These are phyloP conservation scores for Lacanobia oleracea DNA, from an alignment of 2,888 invertebrate species.

Conservation along the genomic window DNA sequence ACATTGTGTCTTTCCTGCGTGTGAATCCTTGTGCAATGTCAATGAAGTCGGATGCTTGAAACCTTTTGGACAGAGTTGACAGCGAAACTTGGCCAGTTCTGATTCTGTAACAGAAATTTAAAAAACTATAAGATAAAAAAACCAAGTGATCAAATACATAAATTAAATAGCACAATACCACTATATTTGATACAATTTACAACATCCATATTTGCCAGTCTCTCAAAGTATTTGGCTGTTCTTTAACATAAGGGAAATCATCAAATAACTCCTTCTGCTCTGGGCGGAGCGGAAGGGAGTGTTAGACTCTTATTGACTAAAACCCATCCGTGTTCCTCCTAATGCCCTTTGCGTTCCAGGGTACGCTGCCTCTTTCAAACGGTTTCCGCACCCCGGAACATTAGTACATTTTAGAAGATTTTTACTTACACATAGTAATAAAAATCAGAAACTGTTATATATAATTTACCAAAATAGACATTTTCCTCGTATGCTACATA, in stretches of 20 bases:
- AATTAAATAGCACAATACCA: neutral
- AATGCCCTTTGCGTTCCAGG: too few relatives aligned
- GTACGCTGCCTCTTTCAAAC: too few relatives aligned
- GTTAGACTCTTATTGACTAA: too few relatives aligned
- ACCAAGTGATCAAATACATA: neutral
- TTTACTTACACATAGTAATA: too few relatives aligned
- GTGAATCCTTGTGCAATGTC: slow-evolving; percentile 91
- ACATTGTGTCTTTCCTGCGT: slow-evolving; percentile 92
- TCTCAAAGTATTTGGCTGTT: neutral
- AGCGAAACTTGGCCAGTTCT: slow-evolving; percentile 91
- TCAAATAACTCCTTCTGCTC: too few relatives aligned
- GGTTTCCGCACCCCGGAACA: too few relatives aligned
- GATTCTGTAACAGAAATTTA: slow-evolving; percentile 84
- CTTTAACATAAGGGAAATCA: too few relatives aligned
- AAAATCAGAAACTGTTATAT: too few relatives aligned
- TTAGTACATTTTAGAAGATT: neutral
- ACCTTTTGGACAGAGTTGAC: slow-evolving; percentile 91
- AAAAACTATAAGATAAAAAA: neutral
- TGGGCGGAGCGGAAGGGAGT: too few relatives aligned
- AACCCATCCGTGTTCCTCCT: too few relatives aligned
- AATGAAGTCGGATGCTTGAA: slow-evolving; percentile 92
- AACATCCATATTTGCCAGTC: neutral
- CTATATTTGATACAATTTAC: neutral
- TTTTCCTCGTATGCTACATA: slow-evolving; percentile 47
- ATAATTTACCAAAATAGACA: neutral